These are phyloP conservation scores for Phortica variegata DNA, from an alignment of 1,140 invertebrate species.

Conservation along the genomic window DNA sequence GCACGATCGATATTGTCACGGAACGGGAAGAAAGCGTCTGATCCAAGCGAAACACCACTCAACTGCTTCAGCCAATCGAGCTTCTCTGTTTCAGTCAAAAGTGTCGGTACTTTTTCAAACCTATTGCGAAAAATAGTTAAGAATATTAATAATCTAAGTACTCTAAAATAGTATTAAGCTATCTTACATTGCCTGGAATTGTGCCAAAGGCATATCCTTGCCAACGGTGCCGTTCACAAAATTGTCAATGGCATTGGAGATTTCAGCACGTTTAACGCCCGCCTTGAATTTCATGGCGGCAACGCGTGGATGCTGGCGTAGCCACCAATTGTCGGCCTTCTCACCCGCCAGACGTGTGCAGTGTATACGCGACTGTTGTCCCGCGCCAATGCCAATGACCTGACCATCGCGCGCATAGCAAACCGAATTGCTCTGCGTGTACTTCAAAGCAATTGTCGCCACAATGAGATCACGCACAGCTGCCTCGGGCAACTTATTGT, in stretches of 20 bases:
- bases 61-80: slow-evolving; percentile 78
- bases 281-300: slow-evolving; percentile 84
- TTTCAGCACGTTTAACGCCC: slow-evolving; percentile 87
- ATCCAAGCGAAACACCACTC: slow-evolving; percentile 87
- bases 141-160: not conserved
- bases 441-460: slow-evolving; percentile 95
- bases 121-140: slow-evolving; percentile 11
- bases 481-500: slow-evolving; percentile 68
- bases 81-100: slow-evolving; percentile 71
- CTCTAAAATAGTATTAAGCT: not conserved
- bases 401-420: slow-evolving; percentile 72
- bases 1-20: slow-evolving; percentile 96
- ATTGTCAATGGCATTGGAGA: slow-evolving; percentile 94
- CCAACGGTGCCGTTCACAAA: slow-evolving; percentile 90
- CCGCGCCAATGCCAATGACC: slow-evolving; percentile 95
- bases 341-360: slow-evolving; percentile 95
- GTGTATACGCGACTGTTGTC: slow-evolving; percentile 96
- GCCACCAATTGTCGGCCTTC: slow-evolving; percentile 99
- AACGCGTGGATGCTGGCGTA: slow-evolving; percentile 90
- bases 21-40: slow-evolving; percentile 98
- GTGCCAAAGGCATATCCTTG: slow-evolving; percentile 60
- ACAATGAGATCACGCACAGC: slow-evolving; percentile 91
- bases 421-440: slow-evolving; percentile 78
- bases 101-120: slow-evolving; percentile 74
- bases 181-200: slow-evolving; percentile 49